Evolutionary conservation across 2,888 invertebrate genomes (phyloP).

Genomic region (Pogonocherus hispidulus): DNA sequence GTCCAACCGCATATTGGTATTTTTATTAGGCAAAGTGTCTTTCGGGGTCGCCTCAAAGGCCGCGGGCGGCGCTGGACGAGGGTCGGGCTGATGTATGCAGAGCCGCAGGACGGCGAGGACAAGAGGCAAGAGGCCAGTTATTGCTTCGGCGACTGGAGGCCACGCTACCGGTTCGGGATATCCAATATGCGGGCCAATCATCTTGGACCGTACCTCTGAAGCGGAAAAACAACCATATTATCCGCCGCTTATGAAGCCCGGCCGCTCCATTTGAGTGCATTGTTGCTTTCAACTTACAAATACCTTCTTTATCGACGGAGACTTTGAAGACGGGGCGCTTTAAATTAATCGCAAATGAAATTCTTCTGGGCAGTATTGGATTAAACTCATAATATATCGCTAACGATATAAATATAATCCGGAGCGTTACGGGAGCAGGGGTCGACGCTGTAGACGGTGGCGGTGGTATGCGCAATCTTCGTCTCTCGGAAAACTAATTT

Average conservation of each 20-base stretch:
- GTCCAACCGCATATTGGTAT: constrained; percentile 64
- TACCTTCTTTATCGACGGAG: constrained; percentile 53
- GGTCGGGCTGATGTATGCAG: constrained; percentile 62
- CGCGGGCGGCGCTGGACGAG: constrained; percentile 50
- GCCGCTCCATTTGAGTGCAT: constrained; percentile 61
- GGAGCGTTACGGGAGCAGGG: constrained; percentile 19
- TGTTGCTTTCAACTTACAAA: constrained; percentile 60
- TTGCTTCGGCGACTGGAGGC: constrained; percentile 61
- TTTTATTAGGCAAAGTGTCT: constrained; percentile 65
- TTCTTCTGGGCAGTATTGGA: constrained; percentile 61
- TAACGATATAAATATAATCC: constrained; percentile 36
- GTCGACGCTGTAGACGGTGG: constrained; percentile 34
- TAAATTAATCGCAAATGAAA: constrained; percentile 66
- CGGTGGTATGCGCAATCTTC: constrained; percentile 53
- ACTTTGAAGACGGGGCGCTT: constrained; percentile 60
- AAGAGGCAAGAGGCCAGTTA: constrained; percentile 60
- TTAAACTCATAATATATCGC: constrained; percentile 55
- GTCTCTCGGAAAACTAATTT: constrained; percentile 67
- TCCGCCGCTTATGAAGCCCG: constrained; percentile 61
- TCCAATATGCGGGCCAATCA: constrained; percentile 67
- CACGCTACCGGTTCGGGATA: constrained; percentile 63
- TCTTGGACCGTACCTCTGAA: constrained; percentile 61
- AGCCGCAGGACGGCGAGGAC: constrained; percentile 46
- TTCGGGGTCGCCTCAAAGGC: constrained; percentile 56
- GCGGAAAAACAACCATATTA: constrained; percentile 68